Conservation (phyloP, 2,797 vertebrate genomes). For the Takifugu ocellatus region DNA sequence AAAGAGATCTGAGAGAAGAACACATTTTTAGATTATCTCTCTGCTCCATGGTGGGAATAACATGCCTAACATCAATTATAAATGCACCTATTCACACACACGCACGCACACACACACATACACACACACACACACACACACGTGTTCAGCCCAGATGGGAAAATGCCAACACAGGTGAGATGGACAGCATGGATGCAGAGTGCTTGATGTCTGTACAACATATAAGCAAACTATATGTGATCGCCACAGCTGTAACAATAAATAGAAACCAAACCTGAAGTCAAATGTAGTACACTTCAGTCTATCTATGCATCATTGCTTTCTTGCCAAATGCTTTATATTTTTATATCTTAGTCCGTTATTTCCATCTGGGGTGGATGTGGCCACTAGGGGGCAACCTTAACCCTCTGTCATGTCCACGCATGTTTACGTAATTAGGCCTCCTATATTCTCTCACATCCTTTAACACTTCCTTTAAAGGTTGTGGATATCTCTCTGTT, state of each 20-base stretch:
- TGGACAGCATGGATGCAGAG: constrained; percentile 5
- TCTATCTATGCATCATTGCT: too few relatives aligned
- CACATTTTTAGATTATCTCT: constrained; percentile 18
- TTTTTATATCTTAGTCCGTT: constrained; percentile 33
- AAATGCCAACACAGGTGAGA: constrained; percentile 7
- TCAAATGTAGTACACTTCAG: too few relatives aligned
- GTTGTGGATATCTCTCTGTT: neutral
- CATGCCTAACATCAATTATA: constrained; percentile 6
- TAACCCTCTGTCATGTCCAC: constrained; percentile 61
- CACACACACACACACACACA: constrained; percentile 2
- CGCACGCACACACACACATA: neutral
- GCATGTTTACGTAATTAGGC: constrained; percentile 37
- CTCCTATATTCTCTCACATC: constrained; percentile 17
- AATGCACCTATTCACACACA: constrained; percentile 6
- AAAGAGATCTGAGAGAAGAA: constrained; percentile 26
- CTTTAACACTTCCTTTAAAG: constrained; percentile 12
- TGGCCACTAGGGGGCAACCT: constrained; percentile 81
- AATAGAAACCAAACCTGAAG: too few relatives aligned
- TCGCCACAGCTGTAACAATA: too few relatives aligned
- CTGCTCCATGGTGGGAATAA: constrained; percentile 7
- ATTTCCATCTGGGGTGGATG: constrained; percentile 36
- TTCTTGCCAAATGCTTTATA: too few relatives aligned
- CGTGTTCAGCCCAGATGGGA: constrained; percentile 6
- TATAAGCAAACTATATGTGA: too few relatives aligned
- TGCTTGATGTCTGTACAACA: neutral